These are phyloP conservation scores for Coremacera marginata DNA, from an alignment of 2,888 invertebrate genomes.

Conservation along the genomic window DNA sequence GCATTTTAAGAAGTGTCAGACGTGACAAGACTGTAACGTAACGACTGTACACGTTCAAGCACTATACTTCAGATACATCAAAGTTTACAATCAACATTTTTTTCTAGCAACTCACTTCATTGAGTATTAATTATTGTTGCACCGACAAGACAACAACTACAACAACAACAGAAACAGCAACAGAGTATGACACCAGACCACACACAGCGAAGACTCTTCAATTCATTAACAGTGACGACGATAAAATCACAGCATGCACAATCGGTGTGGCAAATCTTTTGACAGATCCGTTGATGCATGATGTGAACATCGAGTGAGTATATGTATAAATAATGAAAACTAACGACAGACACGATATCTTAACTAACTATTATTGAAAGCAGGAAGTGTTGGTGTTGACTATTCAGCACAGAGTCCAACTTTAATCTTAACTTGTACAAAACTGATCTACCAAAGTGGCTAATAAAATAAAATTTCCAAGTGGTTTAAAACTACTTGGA, in stretches of 20 bases:
- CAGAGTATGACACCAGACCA: slow-evolving; percentile 27
- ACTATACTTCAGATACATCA: neutral
- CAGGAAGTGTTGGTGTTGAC: too few relatives aligned
- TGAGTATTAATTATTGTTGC: slow-evolving; percentile 14
- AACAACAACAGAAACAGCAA: slow-evolving; percentile 19
- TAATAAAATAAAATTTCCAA: too few relatives aligned
- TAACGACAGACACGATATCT: too few relatives aligned
- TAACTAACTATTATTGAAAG: too few relatives aligned
- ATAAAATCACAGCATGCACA: slow-evolving; percentile 33
- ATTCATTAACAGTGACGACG: slow-evolving; percentile 24
- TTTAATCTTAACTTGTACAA: too few relatives aligned
- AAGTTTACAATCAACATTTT: neutral
- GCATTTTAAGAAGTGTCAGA: neutral
- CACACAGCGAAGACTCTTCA: slow-evolving; percentile 27
- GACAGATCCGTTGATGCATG: slow-evolving; percentile 32
- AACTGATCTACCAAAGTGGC: too few relatives aligned
- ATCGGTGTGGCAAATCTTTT: slow-evolving; percentile 35
- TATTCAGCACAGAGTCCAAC: too few relatives aligned
- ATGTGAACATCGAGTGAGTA: neutral
- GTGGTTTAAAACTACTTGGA: neutral
- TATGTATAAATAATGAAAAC: too few relatives aligned
- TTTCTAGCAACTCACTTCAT: slow-evolving; percentile 16
- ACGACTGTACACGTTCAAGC: neutral
- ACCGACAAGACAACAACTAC: slow-evolving; percentile 11
- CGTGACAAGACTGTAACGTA: neutral